A percentile compares a stretch with the other conserved stretches of the same genome.
phyloP scores from a whole-genome alignment of 2,113 vertebrate species.

The Maylandia zebra region DNA sequence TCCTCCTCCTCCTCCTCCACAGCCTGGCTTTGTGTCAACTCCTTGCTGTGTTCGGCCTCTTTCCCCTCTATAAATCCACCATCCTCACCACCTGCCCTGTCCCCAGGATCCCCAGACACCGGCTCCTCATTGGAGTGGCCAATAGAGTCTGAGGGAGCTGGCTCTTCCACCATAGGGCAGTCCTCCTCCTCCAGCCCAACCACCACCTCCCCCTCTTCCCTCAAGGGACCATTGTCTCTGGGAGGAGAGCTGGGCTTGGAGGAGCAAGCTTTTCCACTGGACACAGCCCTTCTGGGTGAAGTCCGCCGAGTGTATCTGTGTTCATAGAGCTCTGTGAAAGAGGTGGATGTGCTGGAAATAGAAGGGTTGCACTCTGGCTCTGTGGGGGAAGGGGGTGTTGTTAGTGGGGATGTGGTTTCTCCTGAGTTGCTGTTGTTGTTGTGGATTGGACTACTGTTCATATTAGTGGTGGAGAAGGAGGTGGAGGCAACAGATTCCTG shows the following conservation, averaged over 20 bases:
- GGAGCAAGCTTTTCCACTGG: constrained; percentile 73
- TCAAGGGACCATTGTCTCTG: constrained; percentile 82
- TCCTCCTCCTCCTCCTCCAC: constrained; percentile 71
- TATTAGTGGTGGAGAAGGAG: constrained; percentile 5
- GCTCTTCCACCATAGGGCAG: constrained; percentile 60
- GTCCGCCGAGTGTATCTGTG: constrained; percentile 94
- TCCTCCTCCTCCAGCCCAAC: constrained; percentile 53
- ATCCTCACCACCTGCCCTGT: constrained; percentile 62
- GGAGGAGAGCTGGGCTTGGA: constrained; percentile 82
- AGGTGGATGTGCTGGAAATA: constrained; percentile 59
- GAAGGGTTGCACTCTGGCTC: constrained; percentile 55
- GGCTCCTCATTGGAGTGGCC: constrained; percentile 55
- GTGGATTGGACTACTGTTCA: constrained; percentile 60
- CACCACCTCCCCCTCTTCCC: constrained; percentile 75
- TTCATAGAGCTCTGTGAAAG: constrained; percentile 87
- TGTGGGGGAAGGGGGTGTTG: constrained; percentile 68
- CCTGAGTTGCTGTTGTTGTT: constrained; percentile 78
- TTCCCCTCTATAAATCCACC: constrained; percentile 61
- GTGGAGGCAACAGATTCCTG: constrained; percentile 41
- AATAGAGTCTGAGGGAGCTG: constrained; percentile 53
- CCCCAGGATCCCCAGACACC: constrained; percentile 56
- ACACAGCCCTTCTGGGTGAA: constrained; percentile 82
- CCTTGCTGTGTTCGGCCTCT: constrained; percentile 77
- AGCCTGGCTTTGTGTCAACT: constrained; percentile 68
- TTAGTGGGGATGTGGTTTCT: constrained; percentile 75